Percentiles rank a stretch among this genome's conserved stretches.
Evolutionary conservation across 2,888 invertebrate genomes (phyloP).

Genomic region (Pseudoips prasinana): DNA sequence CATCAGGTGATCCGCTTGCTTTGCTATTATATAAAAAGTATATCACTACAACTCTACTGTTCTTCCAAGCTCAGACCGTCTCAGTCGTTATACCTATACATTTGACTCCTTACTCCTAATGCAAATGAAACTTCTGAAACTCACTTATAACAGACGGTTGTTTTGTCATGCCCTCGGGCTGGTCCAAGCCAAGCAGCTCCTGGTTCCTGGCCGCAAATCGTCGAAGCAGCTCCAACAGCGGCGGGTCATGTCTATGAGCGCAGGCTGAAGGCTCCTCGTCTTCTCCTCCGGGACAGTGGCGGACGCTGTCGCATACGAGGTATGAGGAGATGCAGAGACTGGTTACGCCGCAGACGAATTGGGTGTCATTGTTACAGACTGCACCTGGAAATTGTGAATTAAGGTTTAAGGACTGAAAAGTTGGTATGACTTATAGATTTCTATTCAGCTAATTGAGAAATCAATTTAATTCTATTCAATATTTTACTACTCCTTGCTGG

Average conservation of each 20-base stretch:
- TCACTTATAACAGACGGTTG: conserved; percentile 75
- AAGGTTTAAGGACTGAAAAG: too few species aligned
- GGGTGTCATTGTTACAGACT: conserved; percentile 64
- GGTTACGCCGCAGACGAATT: conserved; percentile 65
- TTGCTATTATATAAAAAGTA: too few species aligned
- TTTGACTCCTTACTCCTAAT: too few species aligned
- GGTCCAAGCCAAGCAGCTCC: conserved; percentile 66
- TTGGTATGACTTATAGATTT: too few species aligned
- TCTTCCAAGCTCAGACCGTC: too few species aligned
- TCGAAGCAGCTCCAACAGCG: conserved; percentile 64
- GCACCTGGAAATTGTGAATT: conserved; percentile 47
- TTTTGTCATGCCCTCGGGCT: conserved; percentile 64
- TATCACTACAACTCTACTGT: too few species aligned
- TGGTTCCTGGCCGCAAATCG: conserved; percentile 70
- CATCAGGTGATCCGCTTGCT: too few species aligned
- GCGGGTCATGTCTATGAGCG: conserved; percentile 62
- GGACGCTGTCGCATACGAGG: conserved; percentile 85
- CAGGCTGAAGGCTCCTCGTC: conserved; percentile 76
- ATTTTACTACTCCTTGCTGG: too few species aligned
- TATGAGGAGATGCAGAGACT: conserved; percentile 84
- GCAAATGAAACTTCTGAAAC: too few species aligned
- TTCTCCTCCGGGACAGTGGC: conserved; percentile 85
- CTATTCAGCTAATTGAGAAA: too few species aligned
- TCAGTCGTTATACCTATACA: too few species aligned
- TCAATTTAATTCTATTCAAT: too few species aligned